Evolutionary conservation across 2,113 vertebrate species (phyloP).

Genomic region (Lasiurus cinereus): DNA sequence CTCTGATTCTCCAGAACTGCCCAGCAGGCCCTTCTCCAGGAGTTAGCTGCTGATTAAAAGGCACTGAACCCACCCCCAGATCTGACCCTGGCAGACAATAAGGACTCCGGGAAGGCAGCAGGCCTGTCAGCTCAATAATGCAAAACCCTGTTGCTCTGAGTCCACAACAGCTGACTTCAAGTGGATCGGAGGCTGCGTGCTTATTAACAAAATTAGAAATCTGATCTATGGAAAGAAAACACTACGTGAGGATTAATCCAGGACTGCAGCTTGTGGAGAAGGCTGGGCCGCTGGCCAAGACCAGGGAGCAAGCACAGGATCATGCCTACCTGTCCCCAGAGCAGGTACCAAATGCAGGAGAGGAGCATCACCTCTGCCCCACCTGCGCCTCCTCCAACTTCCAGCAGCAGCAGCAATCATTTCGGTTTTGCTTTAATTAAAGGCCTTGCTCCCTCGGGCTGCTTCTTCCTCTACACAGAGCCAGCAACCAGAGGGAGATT

Average conservation of each 20-base stretch:
- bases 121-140: conserved; percentile 86
- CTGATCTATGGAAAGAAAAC: conserved; percentile 89
- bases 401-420: conserved; percentile 74
- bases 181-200: conserved; percentile 82
- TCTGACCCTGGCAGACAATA: conserved; percentile 79
- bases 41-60: conserved; percentile 79
- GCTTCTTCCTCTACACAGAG: conserved; percentile 80
- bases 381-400: conserved; percentile 31
- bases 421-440: conserved; percentile 82
- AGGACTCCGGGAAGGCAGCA: conserved; percentile 71
- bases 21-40: conserved; percentile 77
- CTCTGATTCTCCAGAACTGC: conserved; percentile 76
- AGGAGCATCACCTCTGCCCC: conserved; percentile 32
- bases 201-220: conserved; percentile 91
- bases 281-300: conserved; percentile 85
- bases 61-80: conserved; percentile 3
- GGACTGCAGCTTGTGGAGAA: conserved; percentile 84
- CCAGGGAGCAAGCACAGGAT: conserved; percentile 68
- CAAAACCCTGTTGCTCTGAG: conserved; percentile 84
- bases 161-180: conserved; percentile 89
- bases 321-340: conserved; percentile 85
- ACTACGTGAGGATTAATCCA: conserved; percentile 87
- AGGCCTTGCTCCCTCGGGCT: conserved; percentile 73
- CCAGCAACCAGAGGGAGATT: conserved; percentile 80
- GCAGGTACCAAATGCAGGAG: conserved; percentile 76